Base-by-base conservation (phyloP, 2,888 invertebrate genomes). In the Lymantria monacha region DNA sequence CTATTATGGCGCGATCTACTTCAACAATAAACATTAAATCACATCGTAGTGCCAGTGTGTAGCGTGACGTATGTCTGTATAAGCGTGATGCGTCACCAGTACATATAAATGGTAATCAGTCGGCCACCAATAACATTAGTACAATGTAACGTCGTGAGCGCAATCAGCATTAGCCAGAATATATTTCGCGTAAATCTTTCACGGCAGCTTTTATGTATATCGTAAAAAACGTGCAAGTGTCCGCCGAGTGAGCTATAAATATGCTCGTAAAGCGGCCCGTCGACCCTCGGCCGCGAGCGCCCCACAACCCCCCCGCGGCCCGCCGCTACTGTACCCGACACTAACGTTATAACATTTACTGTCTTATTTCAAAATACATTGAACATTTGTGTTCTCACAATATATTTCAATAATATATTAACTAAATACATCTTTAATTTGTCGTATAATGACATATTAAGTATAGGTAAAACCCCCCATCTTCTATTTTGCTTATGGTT, bases 141-240 rank as follows among this genome's bases (percentile, higher is more conserved):
- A 68, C 72, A 77, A 76, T 74, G 79, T 72, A 74, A 70, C 67
- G 66, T 69, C 65, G 33, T 57, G 51, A 70, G 62, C 64, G 79
- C 83, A 86, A 88, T 89, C 90, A 84, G 84, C 87, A 88, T 89
- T 88, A 88, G 86, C 70, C 79, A 70, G 89, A 86, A 89, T 89
- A 89, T 85, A 88, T 89, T 87, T 83, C 72, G 79, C 85, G 85
- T 90, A 90, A 89, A 90, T 89, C 89, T 87, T 87, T 81, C 85
- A 81, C 87, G 86, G 84, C 81, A 80, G 84, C 82, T 87, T 89
- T 90, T 87, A 90, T 88, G 90, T 87, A 79, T 89, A 87, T 88
- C 89, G 87, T 90, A 89, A 90, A 90, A 89, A 89, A 87, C 84
- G 83, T 71, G 67, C 79, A 76, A 83, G 87, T 85, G 88, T 85